Percentiles rank a stretch among this genome's conserved stretches.
phyloP scores from a whole-genome alignment of 2,888 invertebrate species.

The Apodemia duryi region DNA sequence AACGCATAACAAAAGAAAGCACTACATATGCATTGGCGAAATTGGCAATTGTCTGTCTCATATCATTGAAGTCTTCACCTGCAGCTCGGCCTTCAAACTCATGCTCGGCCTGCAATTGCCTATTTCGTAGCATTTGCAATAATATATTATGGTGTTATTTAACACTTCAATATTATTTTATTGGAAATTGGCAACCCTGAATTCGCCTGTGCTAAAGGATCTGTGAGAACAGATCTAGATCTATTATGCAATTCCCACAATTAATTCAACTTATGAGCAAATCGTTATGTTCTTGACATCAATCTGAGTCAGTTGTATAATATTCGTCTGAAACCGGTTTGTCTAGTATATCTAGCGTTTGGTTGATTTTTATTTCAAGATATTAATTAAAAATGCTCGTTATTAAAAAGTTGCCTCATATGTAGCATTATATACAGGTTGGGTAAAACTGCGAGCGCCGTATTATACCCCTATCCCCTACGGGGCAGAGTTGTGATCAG shows the following conservation, averaged over 20 bases:
- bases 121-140: too few species aligned
- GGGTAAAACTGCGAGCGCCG: too few species aligned
- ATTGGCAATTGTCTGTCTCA: too few species aligned
- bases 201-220: neutral
- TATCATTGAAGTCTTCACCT: too few species aligned
- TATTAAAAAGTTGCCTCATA: neutral
- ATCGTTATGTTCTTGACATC: conserved; percentile 10
- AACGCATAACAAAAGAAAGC: too few species aligned
- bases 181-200: neutral
- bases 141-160: too few species aligned
- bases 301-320: neutral
- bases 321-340: neutral
- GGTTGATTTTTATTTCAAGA: neutral
- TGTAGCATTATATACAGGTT: neutral
- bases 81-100: too few species aligned
- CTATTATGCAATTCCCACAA: conserved; percentile 12
- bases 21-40: too few species aligned
- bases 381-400: neutral
- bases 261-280: conserved; percentile 10
- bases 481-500: too few species aligned
- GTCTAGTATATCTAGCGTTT: conserved; percentile 2
- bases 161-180: neutral
- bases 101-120: too few species aligned
- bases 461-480: too few species aligned
- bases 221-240: conserved; percentile 5